phyloP scores from a whole-genome alignment of 1,140 invertebrate species.

The Penaeus chinensis region DNA sequence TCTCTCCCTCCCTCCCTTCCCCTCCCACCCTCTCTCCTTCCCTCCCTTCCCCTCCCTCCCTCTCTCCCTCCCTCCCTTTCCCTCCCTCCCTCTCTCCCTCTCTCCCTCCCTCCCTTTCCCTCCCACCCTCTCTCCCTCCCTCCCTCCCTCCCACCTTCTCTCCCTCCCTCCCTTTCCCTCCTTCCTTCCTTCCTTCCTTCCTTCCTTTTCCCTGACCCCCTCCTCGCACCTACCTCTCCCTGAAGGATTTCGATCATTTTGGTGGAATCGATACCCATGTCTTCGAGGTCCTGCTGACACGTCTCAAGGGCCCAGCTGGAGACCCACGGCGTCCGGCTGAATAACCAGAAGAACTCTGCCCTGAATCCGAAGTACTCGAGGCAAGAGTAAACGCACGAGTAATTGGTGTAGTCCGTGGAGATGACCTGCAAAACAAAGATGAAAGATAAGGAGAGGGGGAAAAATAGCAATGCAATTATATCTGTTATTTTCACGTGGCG shows the following conservation, averaged over 20 bases:
- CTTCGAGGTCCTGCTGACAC: background rate
- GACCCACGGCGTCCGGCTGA: background rate
- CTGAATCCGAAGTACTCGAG: slow-evolving; percentile 10
- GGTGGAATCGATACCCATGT: background rate
- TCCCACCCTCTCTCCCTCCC: background rate
- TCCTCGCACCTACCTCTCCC: background rate
- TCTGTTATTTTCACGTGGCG: too few relatives aligned
- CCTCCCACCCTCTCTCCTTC: background rate
- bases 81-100: background rate
- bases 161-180: background rate
- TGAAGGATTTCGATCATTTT: background rate
- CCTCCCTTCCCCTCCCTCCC: background rate
- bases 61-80: background rate
- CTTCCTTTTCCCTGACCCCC: background rate
- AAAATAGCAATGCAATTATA: too few relatives aligned
- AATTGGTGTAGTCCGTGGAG: background rate
- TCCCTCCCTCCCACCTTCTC: background rate
- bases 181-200: background rate
- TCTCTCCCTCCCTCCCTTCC: background rate
- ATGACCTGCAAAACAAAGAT: background rate
- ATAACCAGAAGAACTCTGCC: slow-evolving; percentile 1
- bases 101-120: background rate
- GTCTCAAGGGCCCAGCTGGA: background rate
- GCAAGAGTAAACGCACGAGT: slow-evolving; percentile 3
- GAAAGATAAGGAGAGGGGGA: too few relatives aligned